A percentile compares a stretch with the other conserved stretches of the same genome.
These are phyloP conservation scores for Lampropteryx suffumata DNA, from an alignment of 2,888 invertebrate genomes.

Conservation along the genomic window DNA sequence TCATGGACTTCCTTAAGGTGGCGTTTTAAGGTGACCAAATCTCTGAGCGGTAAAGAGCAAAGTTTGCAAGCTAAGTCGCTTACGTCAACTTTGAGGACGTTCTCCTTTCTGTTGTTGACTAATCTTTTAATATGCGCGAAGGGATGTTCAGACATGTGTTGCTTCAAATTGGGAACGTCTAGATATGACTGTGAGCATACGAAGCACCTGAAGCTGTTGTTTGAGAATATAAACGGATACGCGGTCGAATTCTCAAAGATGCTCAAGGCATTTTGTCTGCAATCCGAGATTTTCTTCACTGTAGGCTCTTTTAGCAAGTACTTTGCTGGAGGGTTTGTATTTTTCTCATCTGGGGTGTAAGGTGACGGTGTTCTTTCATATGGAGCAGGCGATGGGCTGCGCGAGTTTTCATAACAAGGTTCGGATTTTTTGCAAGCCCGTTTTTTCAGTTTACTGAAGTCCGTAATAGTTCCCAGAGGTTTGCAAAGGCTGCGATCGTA, in stretches of 20 bases:
- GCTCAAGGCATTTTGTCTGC: slow-evolving; percentile 64
- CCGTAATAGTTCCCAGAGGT: slow-evolving; percentile 67
- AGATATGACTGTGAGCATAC: slow-evolving; percentile 69
- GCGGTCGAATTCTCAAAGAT: slow-evolving; percentile 72
- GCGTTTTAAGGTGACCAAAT: slow-evolving; percentile 56
- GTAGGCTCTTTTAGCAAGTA: slow-evolving; percentile 29
- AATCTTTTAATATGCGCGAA: slow-evolving; percentile 65
- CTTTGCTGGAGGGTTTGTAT: slow-evolving; percentile 28
- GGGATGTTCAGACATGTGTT: slow-evolving; percentile 66
- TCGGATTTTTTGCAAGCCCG: slow-evolving; percentile 9
- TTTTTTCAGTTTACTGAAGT: slow-evolving; percentile 59
- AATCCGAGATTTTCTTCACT: slow-evolving; percentile 50
- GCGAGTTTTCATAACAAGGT: slow-evolving; percentile 36
- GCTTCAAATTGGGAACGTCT: slow-evolving; percentile 57
- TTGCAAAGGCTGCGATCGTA: slow-evolving; percentile 74
- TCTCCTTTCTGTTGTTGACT: slow-evolving; percentile 68
- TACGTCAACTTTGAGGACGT: slow-evolving; percentile 70
- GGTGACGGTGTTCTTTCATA: slow-evolving; percentile 29
- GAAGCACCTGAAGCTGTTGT: slow-evolving; percentile 76
- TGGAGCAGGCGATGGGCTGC: slow-evolving; percentile 60
- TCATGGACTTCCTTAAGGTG: slow-evolving; percentile 64
- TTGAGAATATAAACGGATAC: slow-evolving; percentile 73
- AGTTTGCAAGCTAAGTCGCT: slow-evolving; percentile 65
- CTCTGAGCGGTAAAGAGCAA: slow-evolving; percentile 49
- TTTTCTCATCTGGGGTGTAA: slow-evolving; percentile 25